Percentiles rank a stretch among this genome's conserved stretches.
Conservation (phyloP, 1,140 invertebrate genomes). For the Diploscapter pachys region DNA sequence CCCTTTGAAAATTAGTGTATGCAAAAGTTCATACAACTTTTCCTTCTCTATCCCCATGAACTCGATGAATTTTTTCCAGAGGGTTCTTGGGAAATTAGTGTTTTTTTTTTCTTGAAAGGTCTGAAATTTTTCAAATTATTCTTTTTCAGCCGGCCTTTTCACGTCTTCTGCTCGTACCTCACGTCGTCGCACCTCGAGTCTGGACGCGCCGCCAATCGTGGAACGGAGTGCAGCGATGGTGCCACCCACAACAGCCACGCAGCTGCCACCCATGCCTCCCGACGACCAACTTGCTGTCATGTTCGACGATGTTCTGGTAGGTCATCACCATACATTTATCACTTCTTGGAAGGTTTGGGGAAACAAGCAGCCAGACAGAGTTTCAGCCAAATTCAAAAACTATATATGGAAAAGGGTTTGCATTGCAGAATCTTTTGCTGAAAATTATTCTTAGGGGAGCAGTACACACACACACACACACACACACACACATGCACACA, state of each 20-base stretch:
- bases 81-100: too few species aligned
- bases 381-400: not conserved
- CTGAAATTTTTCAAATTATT: too few species aligned
- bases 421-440: not conserved
- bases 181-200: too few species aligned
- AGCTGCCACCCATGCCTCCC: conserved; percentile 27
- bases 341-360: conserved; percentile 1
- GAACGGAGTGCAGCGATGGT: too few species aligned
- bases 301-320: conserved; percentile 53
- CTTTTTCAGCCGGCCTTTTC: too few species aligned
- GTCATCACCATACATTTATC: conserved; percentile 15
- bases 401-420: not conserved
- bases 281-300: conserved; percentile 41
- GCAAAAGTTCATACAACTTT: too few species aligned
- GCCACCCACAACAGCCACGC: not conserved
- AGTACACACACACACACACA: not conserved
- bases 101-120: too few species aligned
- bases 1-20: too few species aligned
- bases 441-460: not conserved
- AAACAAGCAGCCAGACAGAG: conserved; percentile 11
- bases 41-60: too few species aligned
- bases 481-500: not conserved
- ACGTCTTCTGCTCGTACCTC: too few species aligned
- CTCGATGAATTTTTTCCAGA: too few species aligned
- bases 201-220: too few species aligned